These are phyloP conservation scores for Drosophila pectinifera DNA, from an alignment of 1,140 invertebrate genomes.

Conservation along the genomic window DNA sequence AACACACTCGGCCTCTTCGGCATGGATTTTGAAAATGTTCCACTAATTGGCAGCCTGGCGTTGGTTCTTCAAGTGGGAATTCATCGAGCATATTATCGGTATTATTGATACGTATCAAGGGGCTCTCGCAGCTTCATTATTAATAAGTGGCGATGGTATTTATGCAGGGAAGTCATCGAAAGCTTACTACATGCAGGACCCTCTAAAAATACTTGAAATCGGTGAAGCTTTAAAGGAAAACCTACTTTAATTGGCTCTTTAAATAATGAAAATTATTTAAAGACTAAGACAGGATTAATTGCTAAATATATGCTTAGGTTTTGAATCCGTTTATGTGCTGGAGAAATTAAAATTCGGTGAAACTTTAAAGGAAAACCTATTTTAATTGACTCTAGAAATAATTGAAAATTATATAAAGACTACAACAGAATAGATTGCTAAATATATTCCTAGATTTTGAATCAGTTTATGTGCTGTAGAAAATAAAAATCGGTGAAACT, in stretches of 20 bases:
- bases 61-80: conserved; percentile 49
- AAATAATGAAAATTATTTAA: too few relatives aligned
- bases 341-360: too few relatives aligned
- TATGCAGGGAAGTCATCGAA: not conserved
- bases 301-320: not conserved
- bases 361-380: too few relatives aligned
- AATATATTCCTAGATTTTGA: not conserved
- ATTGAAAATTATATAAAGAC: too few relatives aligned
- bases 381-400: too few relatives aligned
- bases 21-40: conserved; percentile 50
- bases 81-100: conserved; percentile 23
- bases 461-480: too few relatives aligned
- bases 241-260: not conserved
- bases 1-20: conserved; percentile 27
- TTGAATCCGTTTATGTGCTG: too few relatives aligned
- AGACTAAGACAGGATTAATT: not conserved
- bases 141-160: not conserved
- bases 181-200: not conserved
- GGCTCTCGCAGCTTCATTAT: not conserved
- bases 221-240: too few relatives aligned
- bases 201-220: not conserved
- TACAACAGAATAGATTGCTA: too few relatives aligned
- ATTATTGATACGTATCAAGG: conserved; percentile 18
- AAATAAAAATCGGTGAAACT: too few relatives aligned
- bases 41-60: conserved; percentile 66